phyloP scores from a whole-genome alignment of 2,888 invertebrate genomes.

The Lissocephala sabroskyi region DNA sequence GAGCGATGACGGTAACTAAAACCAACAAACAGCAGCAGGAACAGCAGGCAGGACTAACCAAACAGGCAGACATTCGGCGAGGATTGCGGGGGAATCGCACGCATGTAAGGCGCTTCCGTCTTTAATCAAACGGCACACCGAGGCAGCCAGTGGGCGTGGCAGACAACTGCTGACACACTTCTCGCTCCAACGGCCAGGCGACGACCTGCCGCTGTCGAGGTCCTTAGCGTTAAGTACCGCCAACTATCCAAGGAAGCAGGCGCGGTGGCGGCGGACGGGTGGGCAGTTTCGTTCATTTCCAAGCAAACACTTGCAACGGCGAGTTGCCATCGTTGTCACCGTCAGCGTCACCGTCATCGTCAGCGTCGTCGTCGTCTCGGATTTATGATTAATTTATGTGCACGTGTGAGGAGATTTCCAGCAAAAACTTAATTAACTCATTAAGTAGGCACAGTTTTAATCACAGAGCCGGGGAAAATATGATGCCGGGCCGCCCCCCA shows the following conservation, averaged over 20 bases:
- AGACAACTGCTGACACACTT: slow-evolving; percentile 48
- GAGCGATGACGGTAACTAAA: slow-evolving; percentile 23
- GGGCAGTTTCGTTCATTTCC: slow-evolving; percentile 27
- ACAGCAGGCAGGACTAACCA: background rate
- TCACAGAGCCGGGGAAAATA: slow-evolving; percentile 49
- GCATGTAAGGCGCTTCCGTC: slow-evolving; percentile 34
- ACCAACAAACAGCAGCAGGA: slow-evolving; percentile 28
- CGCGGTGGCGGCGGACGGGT: no score
- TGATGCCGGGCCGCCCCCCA: no score
- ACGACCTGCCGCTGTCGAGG: no score
- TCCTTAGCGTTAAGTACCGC: no score
- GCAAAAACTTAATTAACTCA: slow-evolving; percentile 69
- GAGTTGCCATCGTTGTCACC: no score
- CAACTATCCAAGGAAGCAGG: no score
- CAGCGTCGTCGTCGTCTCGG: slow-evolving; percentile 35
- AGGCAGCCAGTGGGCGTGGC: slow-evolving; percentile 36
- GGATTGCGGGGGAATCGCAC: no score
- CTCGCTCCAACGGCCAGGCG: background rate
- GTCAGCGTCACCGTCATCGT: no score
- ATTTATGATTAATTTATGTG: slow-evolving; percentile 67
- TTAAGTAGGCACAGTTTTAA: slow-evolving; percentile 62
- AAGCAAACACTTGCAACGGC: slow-evolving; percentile 60
- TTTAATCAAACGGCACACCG: slow-evolving; percentile 44
- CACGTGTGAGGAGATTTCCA: slow-evolving; percentile 25
- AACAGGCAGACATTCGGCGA: no score